Evolutionary conservation across 2,888 invertebrate genomes (phyloP), one percentile per base, ranked within the genome.

Genomic region (Mesorhabditis sp.): DNA sequence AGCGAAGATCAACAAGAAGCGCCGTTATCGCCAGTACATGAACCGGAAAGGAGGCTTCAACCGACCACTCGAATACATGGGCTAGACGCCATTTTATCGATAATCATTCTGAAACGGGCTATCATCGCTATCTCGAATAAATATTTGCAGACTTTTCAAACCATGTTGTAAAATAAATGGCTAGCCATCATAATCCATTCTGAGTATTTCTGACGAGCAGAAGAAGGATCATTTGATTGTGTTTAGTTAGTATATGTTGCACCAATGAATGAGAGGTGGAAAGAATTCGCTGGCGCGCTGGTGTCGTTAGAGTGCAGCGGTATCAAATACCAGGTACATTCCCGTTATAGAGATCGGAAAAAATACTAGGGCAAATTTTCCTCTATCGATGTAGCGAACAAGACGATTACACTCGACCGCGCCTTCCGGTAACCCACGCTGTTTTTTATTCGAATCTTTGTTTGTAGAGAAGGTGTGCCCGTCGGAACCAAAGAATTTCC

Each of bases 11-110:
- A 94, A 95, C 75, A 90, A 95, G 73, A 95, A 96, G 88, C 89
- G 97, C 82, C 94, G 95, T 88, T 96, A 95, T 87, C 91, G 96
- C 82, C 97, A 98, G 88, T 98, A 98, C 86, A 98, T 98, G 98
- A 98, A 98, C 88, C 90, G 98, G 74, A 94, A 95, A 88, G 98
- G 98, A 75, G 98, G 97, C 69, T 98, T 98, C 88, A 98, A 98
- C 88, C 90, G 97, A 86, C 97, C 97, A 62, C 88, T 98, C 76
- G 97, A 98, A 66, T 84, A 80, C 72, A 80, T 84, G 71, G 82
- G 80, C 42, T 84, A 66, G 78, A 62, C 42, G 4, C 28, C 13
- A 13, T 15, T 66, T 64, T 67, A 2, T 28, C 13, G 28, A 66
- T 28, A 28, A 13, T 13, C 42, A 28, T 28, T 28, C 28, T 28